A percentile compares a stretch with the other conserved stretches of the same genome.
Evolutionary conservation across 1,140 invertebrate genomes (phyloP).

Genomic region (Aphelenchoides besseyi): DNA sequence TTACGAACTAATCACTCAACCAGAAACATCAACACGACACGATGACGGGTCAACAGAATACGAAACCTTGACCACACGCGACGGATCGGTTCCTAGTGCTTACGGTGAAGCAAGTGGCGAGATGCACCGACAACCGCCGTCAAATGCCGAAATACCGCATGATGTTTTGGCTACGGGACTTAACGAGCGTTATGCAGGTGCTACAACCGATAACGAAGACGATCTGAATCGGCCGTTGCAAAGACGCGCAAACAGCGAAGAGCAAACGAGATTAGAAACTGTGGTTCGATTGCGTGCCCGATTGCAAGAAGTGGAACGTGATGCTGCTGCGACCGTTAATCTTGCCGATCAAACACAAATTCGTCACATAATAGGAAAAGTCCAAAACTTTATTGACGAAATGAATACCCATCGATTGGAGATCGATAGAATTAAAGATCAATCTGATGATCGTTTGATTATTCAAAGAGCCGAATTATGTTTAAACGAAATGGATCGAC

Average conservation of each 20-base stretch:
- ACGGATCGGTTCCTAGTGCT: slow-evolving; percentile 13
- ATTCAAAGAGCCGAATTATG: slow-evolving; percentile 45
- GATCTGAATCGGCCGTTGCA: background rate
- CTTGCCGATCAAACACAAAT: slow-evolving; percentile 44
- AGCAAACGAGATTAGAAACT: slow-evolving; percentile 45
- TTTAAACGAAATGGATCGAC: slow-evolving; percentile 41
- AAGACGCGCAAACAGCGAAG: slow-evolving; percentile 18
- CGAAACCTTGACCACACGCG: slow-evolving; percentile 8
- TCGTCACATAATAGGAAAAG: slow-evolving; percentile 37
- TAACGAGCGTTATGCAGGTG: slow-evolving; percentile 5
- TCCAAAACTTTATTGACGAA: slow-evolving; percentile 52
- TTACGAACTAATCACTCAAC: background rate
- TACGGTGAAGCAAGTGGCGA: slow-evolving; percentile 11
- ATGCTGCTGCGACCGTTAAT: slow-evolving; percentile 55
- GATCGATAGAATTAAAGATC: slow-evolving; percentile 40
- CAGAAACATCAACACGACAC: background rate
- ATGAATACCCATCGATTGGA: slow-evolving; percentile 42
- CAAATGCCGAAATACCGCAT: background rate
- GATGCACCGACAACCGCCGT: background rate
- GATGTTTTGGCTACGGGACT: background rate
- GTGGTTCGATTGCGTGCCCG: slow-evolving; percentile 52
- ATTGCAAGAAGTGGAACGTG: slow-evolving; percentile 53
- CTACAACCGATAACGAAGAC: slow-evolving; percentile 2
- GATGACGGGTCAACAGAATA: slow-evolving; percentile 13
- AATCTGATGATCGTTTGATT: slow-evolving; percentile 40